phyloP scores from a whole-genome alignment of 2,888 invertebrate genomes.

The Axea sp. region DNA sequence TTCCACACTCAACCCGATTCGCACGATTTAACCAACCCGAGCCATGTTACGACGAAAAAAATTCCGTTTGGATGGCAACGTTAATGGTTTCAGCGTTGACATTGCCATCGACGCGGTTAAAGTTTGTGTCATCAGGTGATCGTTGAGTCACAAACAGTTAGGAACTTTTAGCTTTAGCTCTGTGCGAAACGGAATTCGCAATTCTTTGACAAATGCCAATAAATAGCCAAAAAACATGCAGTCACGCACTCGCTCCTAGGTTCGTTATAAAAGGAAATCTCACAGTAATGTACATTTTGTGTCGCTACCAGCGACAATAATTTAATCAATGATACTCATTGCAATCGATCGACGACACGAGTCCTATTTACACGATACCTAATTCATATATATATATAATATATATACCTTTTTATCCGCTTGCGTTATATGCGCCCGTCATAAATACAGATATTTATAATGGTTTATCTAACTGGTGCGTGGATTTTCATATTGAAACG shows the following conservation, averaged over 20 bases:
- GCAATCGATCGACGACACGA: conserved; percentile 43
- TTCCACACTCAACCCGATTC: conserved; percentile 34
- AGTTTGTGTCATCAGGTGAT: not conserved
- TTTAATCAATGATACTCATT: conserved; percentile 60
- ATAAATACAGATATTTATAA: conserved; percentile 64
- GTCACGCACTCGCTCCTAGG: conserved; percentile 44
- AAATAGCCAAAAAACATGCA: conserved; percentile 52
- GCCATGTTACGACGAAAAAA: no score
- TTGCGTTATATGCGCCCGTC: conserved; percentile 56
- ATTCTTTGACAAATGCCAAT: conserved; percentile 59
- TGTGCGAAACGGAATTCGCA: conserved; percentile 59
- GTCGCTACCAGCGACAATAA: conserved; percentile 53
- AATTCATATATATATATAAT: no score
- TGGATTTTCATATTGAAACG: conserved; percentile 3
- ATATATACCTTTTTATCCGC: no score
- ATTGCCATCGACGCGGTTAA: no score
- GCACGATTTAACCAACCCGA: conserved; percentile 17
- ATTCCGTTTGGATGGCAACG: no score
- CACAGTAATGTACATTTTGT: conserved; percentile 66
- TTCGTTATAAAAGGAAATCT: conserved; percentile 61
- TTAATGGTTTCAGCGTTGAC: no score
- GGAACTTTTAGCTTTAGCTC: conserved; percentile 55
- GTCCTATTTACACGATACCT: conserved; percentile 60
- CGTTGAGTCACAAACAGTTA: conserved; percentile 42
- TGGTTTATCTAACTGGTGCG: conserved; percentile 1